Percentiles rank a stretch among this genome's conserved stretches.
Evolutionary conservation across 2,888 invertebrate species (phyloP).

Genomic region (Meganola albula): DNA sequence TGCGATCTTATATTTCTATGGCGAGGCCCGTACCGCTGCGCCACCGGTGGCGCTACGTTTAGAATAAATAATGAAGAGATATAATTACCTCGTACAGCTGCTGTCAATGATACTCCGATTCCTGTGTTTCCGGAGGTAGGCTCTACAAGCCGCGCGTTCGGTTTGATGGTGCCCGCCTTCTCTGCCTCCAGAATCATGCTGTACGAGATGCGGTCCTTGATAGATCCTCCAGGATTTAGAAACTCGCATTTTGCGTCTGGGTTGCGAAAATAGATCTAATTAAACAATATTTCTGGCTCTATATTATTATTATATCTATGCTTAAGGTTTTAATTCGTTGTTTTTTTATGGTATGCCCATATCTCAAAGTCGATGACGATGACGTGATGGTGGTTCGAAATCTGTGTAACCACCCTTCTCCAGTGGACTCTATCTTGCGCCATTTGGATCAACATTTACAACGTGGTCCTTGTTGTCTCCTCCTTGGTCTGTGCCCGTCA

Average conservation of each 20-base stretch:
- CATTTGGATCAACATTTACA: too few relatives aligned
- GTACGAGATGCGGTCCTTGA: constrained; percentile 92
- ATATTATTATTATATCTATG: too few relatives aligned
- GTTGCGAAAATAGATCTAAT: too few relatives aligned
- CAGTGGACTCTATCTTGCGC: too few relatives aligned
- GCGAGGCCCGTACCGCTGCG: background rate
- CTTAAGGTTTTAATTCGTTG: too few relatives aligned
- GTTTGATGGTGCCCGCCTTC: constrained; percentile 84
- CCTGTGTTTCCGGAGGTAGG: constrained; percentile 92
- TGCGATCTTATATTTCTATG: background rate
- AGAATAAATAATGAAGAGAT: background rate
- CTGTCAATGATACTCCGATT: constrained; percentile 93
- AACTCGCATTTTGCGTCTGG: constrained; percentile 96
- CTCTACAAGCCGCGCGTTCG: constrained; percentile 91
- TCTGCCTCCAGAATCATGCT: constrained; percentile 96
- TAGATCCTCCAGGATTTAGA: constrained; percentile 95
- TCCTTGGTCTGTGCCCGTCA: too few relatives aligned
- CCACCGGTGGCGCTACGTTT: background rate
- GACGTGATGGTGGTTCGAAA: too few relatives aligned
- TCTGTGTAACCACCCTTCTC: too few relatives aligned
- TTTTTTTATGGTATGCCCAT: too few relatives aligned
- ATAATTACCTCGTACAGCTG: constrained; percentile 80
- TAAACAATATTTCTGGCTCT: too few relatives aligned
- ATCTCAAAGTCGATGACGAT: too few relatives aligned
- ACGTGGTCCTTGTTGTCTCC: too few relatives aligned